These are phyloP conservation scores for Apodemus speciosus DNA, from an alignment of 2,113 vertebrate genomes.

Conservation along the genomic window DNA sequence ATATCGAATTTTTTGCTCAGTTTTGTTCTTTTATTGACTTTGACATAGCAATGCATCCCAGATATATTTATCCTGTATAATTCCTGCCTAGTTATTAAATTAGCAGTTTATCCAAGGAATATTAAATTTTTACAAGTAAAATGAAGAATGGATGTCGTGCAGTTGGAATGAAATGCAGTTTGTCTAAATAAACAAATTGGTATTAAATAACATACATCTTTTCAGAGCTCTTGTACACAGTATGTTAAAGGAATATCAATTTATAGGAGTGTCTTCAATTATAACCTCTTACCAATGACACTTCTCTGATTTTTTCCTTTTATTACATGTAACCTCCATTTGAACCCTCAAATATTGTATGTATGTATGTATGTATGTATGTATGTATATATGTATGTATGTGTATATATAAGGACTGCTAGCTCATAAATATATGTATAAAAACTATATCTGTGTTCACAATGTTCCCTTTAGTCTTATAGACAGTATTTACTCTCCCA, in stretches of 20 bases:
- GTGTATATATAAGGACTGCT: background rate
- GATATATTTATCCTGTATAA: background rate
- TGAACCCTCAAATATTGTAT: background rate
- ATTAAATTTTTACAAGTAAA: background rate
- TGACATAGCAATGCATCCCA: background rate
- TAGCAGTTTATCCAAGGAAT: background rate
- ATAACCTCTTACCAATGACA: background rate
- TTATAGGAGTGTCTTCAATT: background rate
- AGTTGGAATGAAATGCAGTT: background rate
- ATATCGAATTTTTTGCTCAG: background rate
- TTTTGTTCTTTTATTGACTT: background rate
- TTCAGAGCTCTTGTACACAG: background rate
- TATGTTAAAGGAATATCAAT: background rate
- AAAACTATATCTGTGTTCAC: background rate
- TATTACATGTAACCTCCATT: background rate
- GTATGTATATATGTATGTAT: rapidly evolving
- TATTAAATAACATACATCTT: background rate
- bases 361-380: background rate
- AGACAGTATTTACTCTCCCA: background rate
- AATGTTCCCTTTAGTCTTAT: background rate
- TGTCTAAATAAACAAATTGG: background rate
- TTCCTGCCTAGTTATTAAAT: background rate
- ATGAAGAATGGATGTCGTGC: background rate
- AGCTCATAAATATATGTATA: background rate
- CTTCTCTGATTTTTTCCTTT: background rate